Base-by-base conservation (phyloP, 2,113 vertebrate species). In the Syrmaticus mikado region DNA sequence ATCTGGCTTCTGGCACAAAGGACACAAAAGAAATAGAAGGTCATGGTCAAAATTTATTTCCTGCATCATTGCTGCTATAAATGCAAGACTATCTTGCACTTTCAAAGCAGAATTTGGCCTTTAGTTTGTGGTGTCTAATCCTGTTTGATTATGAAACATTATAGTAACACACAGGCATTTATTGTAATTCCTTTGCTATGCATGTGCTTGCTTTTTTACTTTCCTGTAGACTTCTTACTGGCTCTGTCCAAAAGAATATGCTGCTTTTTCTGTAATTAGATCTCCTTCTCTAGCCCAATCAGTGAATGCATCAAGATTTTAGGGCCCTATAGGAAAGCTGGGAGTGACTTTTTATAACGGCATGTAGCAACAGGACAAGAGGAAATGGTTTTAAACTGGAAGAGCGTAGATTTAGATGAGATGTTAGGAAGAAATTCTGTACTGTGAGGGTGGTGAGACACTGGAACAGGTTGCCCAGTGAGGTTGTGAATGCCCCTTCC, bases 121-220 rank as follows among this genome's bases (percentile, higher is more conserved):
- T 85, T 91, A 87, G 71, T 68, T 73, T 30, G 22, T 80, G 46
- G 82, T 93, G 81, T 81, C 79, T 94, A 43, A 57, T 71, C 64
- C 60, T 77, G 24, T 61, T 38, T 73, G 50, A 71, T 70, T 82
- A 46, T 50, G 79, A 80, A 94, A 80, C 13, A 5, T 81, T 79
- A 57, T 17, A 32, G 32, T 70, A 89, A 66, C 58, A 71, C 55
- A 30, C 13, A 40, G 48, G 4, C 7, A 84, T 90, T 96, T 81
- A 77, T 66, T 77, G 45, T 55, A 73, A 82, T 87, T 80, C 52
- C 32, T 82, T 77, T 87, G 55, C 72, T 91, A 60, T 14, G 71
- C 21, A 64, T 55, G n/a, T 15, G n/a, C 27, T 79, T 85, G 40
- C 0, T 90, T 85, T 70, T 45, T 6, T 11, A 12, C 32, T 78